Percentiles rank a stretch among this genome's conserved stretches.
These are phyloP conservation scores for Coptodon rendalli DNA, from an alignment of 2,113 vertebrate species.

Conservation along the genomic window DNA sequence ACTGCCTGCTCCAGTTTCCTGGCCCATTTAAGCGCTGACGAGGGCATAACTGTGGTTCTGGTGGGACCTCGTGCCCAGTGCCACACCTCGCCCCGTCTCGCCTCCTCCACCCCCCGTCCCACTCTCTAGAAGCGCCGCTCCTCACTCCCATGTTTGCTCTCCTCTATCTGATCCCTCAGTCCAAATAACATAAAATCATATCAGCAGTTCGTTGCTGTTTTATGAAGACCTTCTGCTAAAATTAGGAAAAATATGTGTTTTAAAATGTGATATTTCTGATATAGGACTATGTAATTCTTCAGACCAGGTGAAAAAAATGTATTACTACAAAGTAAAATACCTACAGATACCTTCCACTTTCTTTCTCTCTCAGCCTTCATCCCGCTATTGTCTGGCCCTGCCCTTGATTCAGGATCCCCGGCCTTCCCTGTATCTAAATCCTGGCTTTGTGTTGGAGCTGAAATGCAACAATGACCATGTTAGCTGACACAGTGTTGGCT, in stretches of 20 bases:
- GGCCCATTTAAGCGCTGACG: slow-evolving; percentile 42
- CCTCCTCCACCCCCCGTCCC: not conserved
- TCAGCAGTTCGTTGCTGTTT: not conserved
- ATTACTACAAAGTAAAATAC: not conserved
- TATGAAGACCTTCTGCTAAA: not conserved
- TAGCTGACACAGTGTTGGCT: slow-evolving; percentile 53
- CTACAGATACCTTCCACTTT: not conserved
- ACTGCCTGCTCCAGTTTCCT: slow-evolving; percentile 36
- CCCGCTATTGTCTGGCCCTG: not conserved
- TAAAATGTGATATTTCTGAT: not conserved
- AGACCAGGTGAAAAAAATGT: not conserved
- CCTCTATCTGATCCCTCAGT: not conserved
- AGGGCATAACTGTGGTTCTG: not conserved
- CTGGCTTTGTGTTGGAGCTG: slow-evolving; percentile 43
- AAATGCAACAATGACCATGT: slow-evolving; percentile 48
- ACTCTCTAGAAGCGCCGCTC: not conserved
- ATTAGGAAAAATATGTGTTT: not conserved
- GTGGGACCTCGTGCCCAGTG: not conserved
- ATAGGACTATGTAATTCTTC: not conserved
- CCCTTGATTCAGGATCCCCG: not conserved
- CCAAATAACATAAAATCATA: not conserved
- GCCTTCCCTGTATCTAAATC: slow-evolving; percentile 39
- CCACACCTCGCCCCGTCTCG: not conserved
- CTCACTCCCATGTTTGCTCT: not conserved
- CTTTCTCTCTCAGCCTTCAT: not conserved